Percentiles rank a stretch among this genome's conserved stretches.
Evolutionary conservation across 2,888 invertebrate genomes (phyloP).

Genomic region (Drymonia ruficornis): DNA sequence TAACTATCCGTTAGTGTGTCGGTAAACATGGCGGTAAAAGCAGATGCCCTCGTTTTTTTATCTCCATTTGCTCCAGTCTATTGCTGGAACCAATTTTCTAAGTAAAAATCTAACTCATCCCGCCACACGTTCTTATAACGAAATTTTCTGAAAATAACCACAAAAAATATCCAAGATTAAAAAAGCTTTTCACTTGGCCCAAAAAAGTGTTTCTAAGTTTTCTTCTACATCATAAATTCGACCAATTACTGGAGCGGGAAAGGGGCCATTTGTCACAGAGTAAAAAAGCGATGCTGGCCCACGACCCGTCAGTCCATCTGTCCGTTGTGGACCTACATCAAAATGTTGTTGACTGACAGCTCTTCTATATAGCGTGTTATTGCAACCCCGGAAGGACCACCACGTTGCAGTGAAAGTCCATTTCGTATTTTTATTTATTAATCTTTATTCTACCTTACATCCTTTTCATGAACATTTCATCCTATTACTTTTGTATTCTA

Average conservation of each 20-base stretch:
- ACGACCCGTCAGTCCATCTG: constrained; percentile 72
- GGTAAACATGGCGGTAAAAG: no score
- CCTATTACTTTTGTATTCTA: no score
- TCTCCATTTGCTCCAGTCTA: no score
- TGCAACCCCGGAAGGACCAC: constrained; percentile 41
- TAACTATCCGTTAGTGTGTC: no score
- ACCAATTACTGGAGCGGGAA: constrained; percentile 67
- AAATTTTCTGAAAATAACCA: neutral
- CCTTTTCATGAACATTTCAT: no score
- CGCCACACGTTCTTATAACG: neutral
- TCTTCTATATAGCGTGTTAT: constrained; percentile 65
- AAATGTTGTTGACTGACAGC: constrained; percentile 69
- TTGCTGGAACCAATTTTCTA: no score
- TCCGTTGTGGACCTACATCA: constrained; percentile 68
- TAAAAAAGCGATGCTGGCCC: constrained; percentile 59
- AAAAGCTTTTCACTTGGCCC: constrained; percentile 18
- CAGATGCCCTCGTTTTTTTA: no score
- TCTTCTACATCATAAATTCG: constrained; percentile 61
- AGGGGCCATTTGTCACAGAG: constrained; percentile 71
- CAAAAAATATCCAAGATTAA: constrained; percentile 3
- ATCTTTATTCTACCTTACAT: neutral
- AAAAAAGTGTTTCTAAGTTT: constrained; percentile 36
- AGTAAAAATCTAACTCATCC: neutral
- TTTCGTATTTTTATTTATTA: neutral
- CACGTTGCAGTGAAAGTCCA: neutral